Evolutionary conservation across 2,113 vertebrate species (phyloP).

Genomic region (Centropus bengalensis): DNA sequence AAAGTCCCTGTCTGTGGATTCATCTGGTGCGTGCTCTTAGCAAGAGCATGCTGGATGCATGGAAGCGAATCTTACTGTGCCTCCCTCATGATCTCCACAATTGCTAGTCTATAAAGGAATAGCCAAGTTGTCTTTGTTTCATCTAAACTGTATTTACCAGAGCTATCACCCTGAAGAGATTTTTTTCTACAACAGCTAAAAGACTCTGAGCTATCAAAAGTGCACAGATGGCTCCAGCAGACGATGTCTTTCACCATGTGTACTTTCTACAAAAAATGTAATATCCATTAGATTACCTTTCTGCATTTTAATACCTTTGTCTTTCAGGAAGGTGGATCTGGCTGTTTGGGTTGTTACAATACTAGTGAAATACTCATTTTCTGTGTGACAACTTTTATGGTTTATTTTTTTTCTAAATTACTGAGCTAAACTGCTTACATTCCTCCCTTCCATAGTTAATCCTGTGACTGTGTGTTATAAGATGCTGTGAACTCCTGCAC

Average conservation of each 20-base stretch:
- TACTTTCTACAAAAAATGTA: background rate
- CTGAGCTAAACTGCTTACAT: background rate
- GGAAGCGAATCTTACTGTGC: background rate
- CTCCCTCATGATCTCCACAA: background rate
- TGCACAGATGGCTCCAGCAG: background rate
- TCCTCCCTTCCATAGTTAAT: background rate
- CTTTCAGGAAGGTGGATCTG: background rate
- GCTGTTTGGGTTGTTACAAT: background rate
- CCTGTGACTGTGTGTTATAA: background rate
- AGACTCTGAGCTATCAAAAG: background rate
- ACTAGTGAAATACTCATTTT: background rate
- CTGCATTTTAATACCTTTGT: background rate
- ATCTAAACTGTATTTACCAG: background rate
- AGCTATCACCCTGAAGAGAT: background rate
- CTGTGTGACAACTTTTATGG: background rate
- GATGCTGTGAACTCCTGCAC: background rate
- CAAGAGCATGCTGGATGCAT: background rate
- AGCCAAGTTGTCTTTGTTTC: background rate
- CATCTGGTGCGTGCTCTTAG: background rate
- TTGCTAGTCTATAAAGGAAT: background rate
- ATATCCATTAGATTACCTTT: rapidly evolving
- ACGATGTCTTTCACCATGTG: background rate
- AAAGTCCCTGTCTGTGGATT: background rate
- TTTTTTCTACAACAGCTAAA: background rate
- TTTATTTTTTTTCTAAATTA: background rate